These are phyloP conservation scores for Heliconius erato DNA, from an alignment of 2,888 invertebrate species.

Conservation along the genomic window DNA sequence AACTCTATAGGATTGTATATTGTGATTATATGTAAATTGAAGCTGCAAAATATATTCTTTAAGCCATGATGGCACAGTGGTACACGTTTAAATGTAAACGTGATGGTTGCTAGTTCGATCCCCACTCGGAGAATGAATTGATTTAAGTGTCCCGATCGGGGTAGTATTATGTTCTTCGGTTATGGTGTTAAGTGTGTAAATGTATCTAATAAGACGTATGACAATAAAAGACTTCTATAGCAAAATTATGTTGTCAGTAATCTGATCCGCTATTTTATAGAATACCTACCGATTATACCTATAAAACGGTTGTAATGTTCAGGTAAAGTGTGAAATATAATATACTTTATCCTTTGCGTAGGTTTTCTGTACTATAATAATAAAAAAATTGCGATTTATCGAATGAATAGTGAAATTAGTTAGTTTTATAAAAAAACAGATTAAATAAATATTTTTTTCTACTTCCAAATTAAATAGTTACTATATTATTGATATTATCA, in stretches of 20 bases:
- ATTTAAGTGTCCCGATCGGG: too few species aligned
- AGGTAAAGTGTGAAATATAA: constrained; percentile 6
- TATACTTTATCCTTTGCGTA: neutral
- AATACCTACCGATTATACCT: neutral
- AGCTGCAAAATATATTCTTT: neutral
- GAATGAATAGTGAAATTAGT: neutral
- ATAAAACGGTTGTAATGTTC: neutral
- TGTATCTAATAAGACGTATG: too few species aligned
- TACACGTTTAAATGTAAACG: neutral
- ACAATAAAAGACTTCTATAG: neutral
- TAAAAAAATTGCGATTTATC: neutral
- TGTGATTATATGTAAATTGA: constrained; percentile 12
- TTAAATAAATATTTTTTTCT: neutral
- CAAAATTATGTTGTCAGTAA: neutral
- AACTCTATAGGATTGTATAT: neutral
- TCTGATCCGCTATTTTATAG: neutral
- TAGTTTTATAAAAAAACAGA: neutral
- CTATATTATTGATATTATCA: neutral
- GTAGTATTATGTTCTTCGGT: too few species aligned
- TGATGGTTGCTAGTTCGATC: neutral
- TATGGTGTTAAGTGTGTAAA: too few species aligned
- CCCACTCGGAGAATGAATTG: too few species aligned
- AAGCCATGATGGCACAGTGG: neutral
- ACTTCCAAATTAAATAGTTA: neutral
- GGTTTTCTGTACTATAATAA: neutral